Evolutionary conservation across 2,113 vertebrate species (phyloP), one percentile per base, ranked within the genome.

Genomic region (Parus major): DNA sequence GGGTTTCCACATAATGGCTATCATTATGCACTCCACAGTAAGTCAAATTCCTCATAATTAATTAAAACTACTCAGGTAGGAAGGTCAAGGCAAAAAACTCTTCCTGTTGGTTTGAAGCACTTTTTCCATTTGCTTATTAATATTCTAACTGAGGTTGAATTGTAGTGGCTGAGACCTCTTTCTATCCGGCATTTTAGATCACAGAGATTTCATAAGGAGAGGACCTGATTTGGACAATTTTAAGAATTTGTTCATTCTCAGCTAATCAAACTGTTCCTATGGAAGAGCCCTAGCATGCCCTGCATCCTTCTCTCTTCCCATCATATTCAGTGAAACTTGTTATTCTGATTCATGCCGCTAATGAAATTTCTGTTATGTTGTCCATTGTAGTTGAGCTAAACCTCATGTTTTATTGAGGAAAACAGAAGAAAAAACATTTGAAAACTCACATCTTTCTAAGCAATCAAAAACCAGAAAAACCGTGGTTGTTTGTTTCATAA

Each of bases 31-130:
- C 46, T 88, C 75, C 31, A 35, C 10, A 20, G 9, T 46, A 53
- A 79, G 63, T 63, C 61, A 22, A 27, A 13, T 50, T 82, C 49
- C 85, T 94, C 90, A 88, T 90, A 85, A 88, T 88, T 92, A 94
- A 88, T 95, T 73, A 91, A 93, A 90, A 85, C 73, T 85, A 72
- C 55, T 91, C 77, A 82, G 75, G 86, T 93, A 82, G 57, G 41
- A 79, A 91, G 61, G 83, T 95, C 84, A 91, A 93, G 61, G 75
- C 73, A 53, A 90, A 91, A 82, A 94, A 49, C 9, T 64, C 84
- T 88, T 92, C 84, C 70, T 90, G 66, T 65, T 50, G 42, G 28
- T 89, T 83, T 88, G 76, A 73, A 78, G 44, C 55, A 81, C 55
- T 90, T 93, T 92, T 92, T 63, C 73, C 66, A 75, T 61, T 95